Percentiles rank a stretch among this genome's conserved stretches.
phyloP scores from a whole-genome alignment of 2,797 vertebrate species.

The Argyrosomus regius region DNA sequence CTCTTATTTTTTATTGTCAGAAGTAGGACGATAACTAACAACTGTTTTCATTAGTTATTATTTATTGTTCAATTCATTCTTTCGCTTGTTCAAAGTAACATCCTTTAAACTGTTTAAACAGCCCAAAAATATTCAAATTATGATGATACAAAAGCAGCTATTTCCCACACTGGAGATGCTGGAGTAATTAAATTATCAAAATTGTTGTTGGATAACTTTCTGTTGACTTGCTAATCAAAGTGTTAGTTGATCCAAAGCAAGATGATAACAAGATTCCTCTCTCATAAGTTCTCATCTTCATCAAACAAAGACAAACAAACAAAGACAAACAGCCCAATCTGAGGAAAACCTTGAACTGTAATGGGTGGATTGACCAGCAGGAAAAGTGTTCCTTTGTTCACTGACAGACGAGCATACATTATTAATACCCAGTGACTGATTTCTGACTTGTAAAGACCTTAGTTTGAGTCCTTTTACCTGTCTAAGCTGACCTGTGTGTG shows the following conservation, averaged over 20 bases:
- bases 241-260: not conserved
- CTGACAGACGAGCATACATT: conserved; percentile 51
- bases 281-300: not conserved
- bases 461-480: conserved; percentile 14
- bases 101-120: not conserved
- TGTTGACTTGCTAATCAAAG: not conserved
- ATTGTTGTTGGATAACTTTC: not conserved
- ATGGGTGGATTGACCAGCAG: not conserved
- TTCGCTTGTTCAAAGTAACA: not conserved
- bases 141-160: not conserved
- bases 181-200: not conserved
- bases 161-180: not conserved
- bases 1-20: not conserved
- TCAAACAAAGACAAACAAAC: not conserved
- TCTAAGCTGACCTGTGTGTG: conserved; percentile 29
- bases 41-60: too few relatives aligned
- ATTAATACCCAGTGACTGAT: conserved; percentile 67
- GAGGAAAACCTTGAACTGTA: not conserved
- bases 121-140: not conserved
- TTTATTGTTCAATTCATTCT: not conserved
- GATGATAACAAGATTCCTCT: not conserved
- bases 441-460: conserved; percentile 40
- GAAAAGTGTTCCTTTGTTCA: conserved; percentile 26
- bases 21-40: too few relatives aligned
- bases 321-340: not conserved